A percentile compares a stretch with the other conserved stretches of the same genome.
These are phyloP conservation scores for Palaemon carinicauda DNA, from an alignment of 1,140 invertebrate species.

Conservation along the genomic window DNA sequence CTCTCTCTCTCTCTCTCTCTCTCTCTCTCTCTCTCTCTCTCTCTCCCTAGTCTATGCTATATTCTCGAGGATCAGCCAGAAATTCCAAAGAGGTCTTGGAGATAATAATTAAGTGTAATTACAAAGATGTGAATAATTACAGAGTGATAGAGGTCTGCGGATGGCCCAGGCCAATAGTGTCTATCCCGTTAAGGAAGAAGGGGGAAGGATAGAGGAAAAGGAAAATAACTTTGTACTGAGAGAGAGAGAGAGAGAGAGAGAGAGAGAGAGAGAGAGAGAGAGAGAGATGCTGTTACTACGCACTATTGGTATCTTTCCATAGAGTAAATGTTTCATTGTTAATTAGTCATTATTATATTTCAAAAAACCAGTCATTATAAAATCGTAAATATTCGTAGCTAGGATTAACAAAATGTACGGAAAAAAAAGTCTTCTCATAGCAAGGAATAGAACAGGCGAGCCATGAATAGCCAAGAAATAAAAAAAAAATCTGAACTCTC, in stretches of 20 bases:
- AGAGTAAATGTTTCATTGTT: too few species aligned
- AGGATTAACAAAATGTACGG: too few species aligned
- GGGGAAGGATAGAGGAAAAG: neutral
- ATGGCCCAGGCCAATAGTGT: neutral
- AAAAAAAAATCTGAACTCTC: too few species aligned
- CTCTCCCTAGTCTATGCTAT: conserved; percentile 22
- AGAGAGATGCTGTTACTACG: neutral
- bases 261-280: neutral
- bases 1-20: neutral
- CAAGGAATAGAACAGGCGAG: too few species aligned
- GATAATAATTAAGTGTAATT: conserved; percentile 47
- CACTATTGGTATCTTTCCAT: too few species aligned
- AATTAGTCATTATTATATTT: too few species aligned
- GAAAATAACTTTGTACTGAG: neutral
- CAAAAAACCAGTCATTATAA: too few species aligned
- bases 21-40: conserved; percentile 13
- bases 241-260: too few species aligned
- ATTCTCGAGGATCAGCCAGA: neutral
- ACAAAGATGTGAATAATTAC: conserved; percentile 48
- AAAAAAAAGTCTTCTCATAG: too few species aligned
- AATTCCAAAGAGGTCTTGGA: conserved; percentile 16
- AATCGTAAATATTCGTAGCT: too few species aligned
- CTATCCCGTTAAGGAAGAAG: neutral
- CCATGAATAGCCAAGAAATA: too few species aligned
- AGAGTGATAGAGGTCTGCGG: conserved; percentile 40